Evolutionary conservation across 2,888 invertebrate genomes (phyloP).

Genomic region (Tetragonisca angustula): DNA sequence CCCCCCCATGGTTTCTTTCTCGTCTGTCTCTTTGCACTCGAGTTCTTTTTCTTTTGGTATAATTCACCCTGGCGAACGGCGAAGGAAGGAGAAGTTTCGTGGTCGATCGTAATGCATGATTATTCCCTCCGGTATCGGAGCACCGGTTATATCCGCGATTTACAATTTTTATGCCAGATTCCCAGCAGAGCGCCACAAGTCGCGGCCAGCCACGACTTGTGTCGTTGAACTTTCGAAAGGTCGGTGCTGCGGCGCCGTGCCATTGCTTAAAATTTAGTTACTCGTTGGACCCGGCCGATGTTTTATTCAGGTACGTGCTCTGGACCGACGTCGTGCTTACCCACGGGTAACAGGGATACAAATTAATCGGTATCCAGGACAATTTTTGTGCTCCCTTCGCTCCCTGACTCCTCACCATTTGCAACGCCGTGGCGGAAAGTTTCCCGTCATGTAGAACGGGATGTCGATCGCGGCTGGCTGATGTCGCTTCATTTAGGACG

Average conservation of each 20-base stretch:
- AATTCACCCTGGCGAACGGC: constrained; percentile 40
- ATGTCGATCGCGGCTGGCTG: constrained; percentile 45
- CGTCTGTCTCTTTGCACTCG: not conserved
- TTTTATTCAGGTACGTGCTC: constrained; percentile 62
- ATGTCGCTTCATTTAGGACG: constrained; percentile 27
- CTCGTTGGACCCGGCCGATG: constrained; percentile 45
- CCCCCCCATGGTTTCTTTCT: not conserved
- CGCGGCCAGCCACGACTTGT: constrained; percentile 27
- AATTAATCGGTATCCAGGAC: constrained; percentile 57
- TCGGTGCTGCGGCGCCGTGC: constrained; percentile 44
- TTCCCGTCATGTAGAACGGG: constrained; percentile 36
- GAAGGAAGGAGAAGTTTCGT: constrained; percentile 50
- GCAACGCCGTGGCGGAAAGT: constrained; percentile 32
- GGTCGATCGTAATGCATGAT: constrained; percentile 70
- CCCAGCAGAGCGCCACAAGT: constrained; percentile 46
- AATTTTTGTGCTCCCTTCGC: constrained; percentile 42
- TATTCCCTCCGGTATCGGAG: constrained; percentile 65
- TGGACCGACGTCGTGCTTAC: constrained; percentile 12
- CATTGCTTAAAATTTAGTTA: constrained; percentile 63
- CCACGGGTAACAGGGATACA: constrained; percentile 50
- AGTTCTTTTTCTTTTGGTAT: constrained; percentile 38
- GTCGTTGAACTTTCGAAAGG: constrained; percentile 66
- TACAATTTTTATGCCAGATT: constrained; percentile 63
- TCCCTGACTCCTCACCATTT: not conserved
- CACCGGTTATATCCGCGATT: constrained; percentile 58